phyloP scores from a whole-genome alignment of 2,888 invertebrate genomes.

The Anorthoa munda region DNA sequence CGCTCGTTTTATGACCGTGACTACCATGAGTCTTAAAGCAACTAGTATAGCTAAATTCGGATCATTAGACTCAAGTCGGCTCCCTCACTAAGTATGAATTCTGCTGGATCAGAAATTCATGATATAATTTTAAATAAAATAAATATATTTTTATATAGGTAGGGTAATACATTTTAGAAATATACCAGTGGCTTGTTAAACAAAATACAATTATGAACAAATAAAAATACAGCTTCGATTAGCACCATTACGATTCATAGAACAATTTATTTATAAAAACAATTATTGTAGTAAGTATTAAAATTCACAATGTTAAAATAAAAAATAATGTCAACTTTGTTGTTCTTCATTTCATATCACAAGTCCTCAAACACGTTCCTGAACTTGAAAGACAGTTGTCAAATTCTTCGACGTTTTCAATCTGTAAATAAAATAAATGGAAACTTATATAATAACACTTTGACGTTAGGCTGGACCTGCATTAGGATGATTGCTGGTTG shows the following conservation, averaged over 20 bases:
- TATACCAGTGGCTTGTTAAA: neutral
- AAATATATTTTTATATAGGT: conserved; percentile 47
- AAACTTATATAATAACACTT: too few relatives aligned
- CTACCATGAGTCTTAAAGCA: neutral
- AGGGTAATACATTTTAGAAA: conserved; percentile 17
- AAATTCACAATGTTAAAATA: conserved; percentile 58
- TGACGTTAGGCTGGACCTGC: neutral
- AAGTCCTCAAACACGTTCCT: conserved; percentile 71
- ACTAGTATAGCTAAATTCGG: neutral
- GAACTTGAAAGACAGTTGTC: conserved; percentile 64
- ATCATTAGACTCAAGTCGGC: neutral
- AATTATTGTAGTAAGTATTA: conserved; percentile 53
- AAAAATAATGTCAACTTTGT: conserved; percentile 41
- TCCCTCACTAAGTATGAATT: conserved; percentile 3
- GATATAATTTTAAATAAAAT: conserved; percentile 5
- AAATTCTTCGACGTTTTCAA: conserved; percentile 74
- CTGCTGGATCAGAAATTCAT: conserved; percentile 44
- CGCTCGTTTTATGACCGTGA: neutral
- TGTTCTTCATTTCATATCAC: conserved; percentile 66
- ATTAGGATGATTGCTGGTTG: neutral
- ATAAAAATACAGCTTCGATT: conserved; percentile 40
- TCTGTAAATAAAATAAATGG: conserved; percentile 65
- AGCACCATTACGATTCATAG: conserved; percentile 44
- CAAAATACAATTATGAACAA: neutral
- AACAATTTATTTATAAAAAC: conserved; percentile 58